Evolutionary conservation across 2,113 vertebrate species (phyloP).

Genomic region (Upupa epops): DNA sequence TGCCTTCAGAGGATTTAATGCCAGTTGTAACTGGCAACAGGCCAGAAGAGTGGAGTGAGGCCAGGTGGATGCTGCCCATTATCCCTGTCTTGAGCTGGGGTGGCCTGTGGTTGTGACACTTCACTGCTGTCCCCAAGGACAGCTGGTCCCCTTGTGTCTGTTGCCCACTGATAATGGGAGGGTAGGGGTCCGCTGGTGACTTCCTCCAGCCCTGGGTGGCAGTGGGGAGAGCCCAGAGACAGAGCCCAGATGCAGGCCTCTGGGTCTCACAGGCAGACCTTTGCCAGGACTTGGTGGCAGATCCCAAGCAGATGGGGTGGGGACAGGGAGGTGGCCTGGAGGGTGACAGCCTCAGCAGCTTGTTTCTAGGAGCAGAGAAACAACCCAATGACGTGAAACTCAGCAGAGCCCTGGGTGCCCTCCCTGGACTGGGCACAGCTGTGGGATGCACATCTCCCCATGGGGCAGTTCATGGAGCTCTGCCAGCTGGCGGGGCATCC

Average conservation of each 20-base stretch:
- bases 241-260: rapidly evolving
- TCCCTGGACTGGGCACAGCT: background rate
- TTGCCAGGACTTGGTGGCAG: background rate
- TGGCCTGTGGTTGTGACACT: background rate
- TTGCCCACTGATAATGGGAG: background rate
- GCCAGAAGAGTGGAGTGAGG: rapidly evolving
- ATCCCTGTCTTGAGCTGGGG: background rate
- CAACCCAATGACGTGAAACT: background rate
- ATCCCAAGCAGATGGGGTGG: background rate
- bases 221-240: background rate
- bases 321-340: background rate
- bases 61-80: background rate
- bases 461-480: background rate
- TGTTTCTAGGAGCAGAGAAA: background rate
- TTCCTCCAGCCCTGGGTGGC: background rate
- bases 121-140: background rate
- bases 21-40: background rate
- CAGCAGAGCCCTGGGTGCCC: background rate
- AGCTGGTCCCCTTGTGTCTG: background rate
- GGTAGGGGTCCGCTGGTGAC: rapidly evolving
- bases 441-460: background rate
- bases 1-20: background rate
- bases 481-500: rapidly evolving
- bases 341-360: background rate
- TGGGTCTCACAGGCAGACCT: background rate